Conservation (phyloP, 2,888 invertebrate genomes). For the Dasypogon diadema region DNA sequence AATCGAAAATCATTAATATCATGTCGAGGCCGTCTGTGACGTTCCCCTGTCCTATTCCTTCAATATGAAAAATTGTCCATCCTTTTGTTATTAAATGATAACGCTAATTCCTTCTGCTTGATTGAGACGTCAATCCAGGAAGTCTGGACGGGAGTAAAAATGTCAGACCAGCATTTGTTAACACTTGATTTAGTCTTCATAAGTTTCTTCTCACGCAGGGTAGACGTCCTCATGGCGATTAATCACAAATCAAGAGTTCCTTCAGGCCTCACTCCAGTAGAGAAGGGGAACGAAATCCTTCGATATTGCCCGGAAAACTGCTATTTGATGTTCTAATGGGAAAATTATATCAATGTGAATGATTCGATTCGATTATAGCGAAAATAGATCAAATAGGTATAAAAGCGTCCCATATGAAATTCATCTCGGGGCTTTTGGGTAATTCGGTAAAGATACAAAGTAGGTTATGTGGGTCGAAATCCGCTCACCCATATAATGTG, state of each 20-base stretch:
- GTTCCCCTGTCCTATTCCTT: neutral
- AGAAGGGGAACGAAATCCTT: neutral
- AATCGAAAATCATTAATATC: constrained; percentile 45
- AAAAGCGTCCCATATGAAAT: too few species aligned
- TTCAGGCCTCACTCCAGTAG: neutral
- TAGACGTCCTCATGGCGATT: neutral
- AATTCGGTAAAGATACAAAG: too few species aligned
- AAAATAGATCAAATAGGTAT: neutral
- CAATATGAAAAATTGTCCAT: neutral
- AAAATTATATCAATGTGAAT: neutral
- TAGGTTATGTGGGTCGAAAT: too few species aligned
- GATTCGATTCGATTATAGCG: neutral
- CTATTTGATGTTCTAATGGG: neutral
- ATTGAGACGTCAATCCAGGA: constrained; percentile 11
- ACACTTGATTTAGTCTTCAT: neutral
- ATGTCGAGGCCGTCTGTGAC: constrained; percentile 16
- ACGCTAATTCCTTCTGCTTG: constrained; percentile 19
- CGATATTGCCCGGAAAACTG: neutral
- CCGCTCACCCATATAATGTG: too few species aligned
- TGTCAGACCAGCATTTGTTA: neutral
- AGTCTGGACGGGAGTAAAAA: neutral
- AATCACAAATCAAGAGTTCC: neutral
- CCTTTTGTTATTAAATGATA: constrained; percentile 36
- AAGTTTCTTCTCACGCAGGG: neutral
- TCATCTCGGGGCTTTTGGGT: too few species aligned